A percentile compares a stretch with the other conserved stretches of the same genome.
These are phyloP conservation scores for Drosophila prosaltans DNA, from an alignment of 1,140 invertebrate species.

Conservation along the genomic window DNA sequence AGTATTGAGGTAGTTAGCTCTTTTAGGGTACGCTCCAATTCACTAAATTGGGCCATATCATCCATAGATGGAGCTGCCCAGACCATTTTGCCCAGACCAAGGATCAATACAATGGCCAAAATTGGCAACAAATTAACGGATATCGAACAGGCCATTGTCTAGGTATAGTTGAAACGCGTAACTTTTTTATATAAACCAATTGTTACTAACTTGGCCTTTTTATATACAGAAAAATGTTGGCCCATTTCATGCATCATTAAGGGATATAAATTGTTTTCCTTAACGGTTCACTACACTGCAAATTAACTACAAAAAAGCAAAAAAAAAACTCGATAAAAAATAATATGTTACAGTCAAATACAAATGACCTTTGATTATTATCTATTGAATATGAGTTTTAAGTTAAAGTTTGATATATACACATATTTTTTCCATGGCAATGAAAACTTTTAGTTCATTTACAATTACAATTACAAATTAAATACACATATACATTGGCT, in stretches of 20 bases:
- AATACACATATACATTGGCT: no score
- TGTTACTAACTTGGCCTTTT: not conserved
- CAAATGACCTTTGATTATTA: slow-evolving; percentile 1
- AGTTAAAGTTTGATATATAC: no score
- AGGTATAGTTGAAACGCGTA: not conserved
- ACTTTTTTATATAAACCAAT: not conserved
- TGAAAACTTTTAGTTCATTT: not conserved
- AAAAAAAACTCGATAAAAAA: not conserved
- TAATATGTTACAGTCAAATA: not conserved
- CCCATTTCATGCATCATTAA: slow-evolving; percentile 46
- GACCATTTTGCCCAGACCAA: slow-evolving; percentile 12
- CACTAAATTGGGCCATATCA: slow-evolving; percentile 46
- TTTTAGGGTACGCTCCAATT: slow-evolving; percentile 57
- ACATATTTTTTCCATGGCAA: not conserved
- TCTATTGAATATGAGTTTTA: not conserved
- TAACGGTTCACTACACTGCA: slow-evolving; percentile 40
- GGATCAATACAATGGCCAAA: slow-evolving; percentile 24
- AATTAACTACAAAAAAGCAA: slow-evolving; percentile 43
- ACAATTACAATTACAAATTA: no score
- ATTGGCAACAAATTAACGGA: not conserved
- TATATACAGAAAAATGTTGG: not conserved
- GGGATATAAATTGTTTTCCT: not conserved
- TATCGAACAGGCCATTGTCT: slow-evolving; percentile 34
- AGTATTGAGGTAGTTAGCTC: slow-evolving; percentile 59
- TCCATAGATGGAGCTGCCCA: slow-evolving; percentile 46